Conservation (phyloP, 2,797 vertebrate species). For the Pipistrellus kuhlii region DNA sequence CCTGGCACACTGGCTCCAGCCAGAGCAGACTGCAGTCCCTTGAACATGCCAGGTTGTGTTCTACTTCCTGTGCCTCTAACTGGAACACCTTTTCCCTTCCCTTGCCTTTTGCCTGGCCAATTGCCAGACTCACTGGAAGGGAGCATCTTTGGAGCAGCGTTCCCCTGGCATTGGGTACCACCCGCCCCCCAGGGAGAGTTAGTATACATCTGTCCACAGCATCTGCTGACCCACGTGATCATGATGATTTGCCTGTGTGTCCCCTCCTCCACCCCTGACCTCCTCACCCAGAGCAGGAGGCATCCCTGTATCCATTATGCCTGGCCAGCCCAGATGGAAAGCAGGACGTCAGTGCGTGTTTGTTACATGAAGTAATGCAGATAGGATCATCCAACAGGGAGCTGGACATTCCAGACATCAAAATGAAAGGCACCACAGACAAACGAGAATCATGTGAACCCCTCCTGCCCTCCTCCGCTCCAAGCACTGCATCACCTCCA, state of each 20-base stretch:
- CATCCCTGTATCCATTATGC: not conserved
- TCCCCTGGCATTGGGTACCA: slow-evolving; percentile 1
- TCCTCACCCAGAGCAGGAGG: not conserved
- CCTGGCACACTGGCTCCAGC: not conserved
- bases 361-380: not conserved
- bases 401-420: not conserved
- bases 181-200: not conserved
- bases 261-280: not conserved
- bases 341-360: slow-evolving; percentile 30
- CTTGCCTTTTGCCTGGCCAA: not conserved
- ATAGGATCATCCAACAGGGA: not conserved
- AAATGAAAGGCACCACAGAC: not conserved
- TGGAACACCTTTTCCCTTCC: not conserved
- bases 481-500: not conserved
- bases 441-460: not conserved
- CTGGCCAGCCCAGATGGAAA: not conserved
- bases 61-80: not conserved
- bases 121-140: not conserved
- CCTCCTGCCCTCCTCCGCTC: not conserved
- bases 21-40: not conserved
- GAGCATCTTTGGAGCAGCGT: not conserved
- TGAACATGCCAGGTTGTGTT: not conserved
- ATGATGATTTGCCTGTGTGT: not conserved
- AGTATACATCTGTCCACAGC: not conserved
- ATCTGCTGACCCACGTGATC: not conserved